Evolutionary conservation across 1,140 invertebrate species (phyloP), one percentile per base, ranked within the genome.

Genomic region (Lordiphosa clarofinis): DNA sequence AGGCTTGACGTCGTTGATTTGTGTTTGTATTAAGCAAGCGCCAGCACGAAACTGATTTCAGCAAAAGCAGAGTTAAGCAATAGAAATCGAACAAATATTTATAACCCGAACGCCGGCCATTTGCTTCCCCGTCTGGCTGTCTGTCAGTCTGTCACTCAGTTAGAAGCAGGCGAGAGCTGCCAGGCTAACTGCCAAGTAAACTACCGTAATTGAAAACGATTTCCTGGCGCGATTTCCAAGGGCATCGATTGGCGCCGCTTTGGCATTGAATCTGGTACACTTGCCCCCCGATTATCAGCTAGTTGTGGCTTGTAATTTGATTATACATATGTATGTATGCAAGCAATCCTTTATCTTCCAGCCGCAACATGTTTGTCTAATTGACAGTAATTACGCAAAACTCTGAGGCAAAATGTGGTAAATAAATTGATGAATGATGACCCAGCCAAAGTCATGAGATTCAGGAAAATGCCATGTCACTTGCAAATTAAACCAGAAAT

Each of bases 21-120:
- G 62, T 76, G 72, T 68, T 67, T 67, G 65, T 75, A 76, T 76
- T 71, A 60, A 42, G 47, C 65, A 67, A 48, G 36, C 59, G 57
- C 50, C 42, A 48, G 28, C 38, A 50, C 59, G 66, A 48, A 82
- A 58, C 58, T 64, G 76, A 81, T 81, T 82, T 72, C 54, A 56
- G 50, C 42, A 21, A 38, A 53, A 50, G 55, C 21, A 24, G 39
- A 39, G 52, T 36, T 43, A 38, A 50, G 57, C 66, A 59, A 75
- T 71, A 75, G 59, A 68, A 73, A 76, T 81, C 73, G 62, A 69
- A 84, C 63, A 82, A 81, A 81, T 82, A 81, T 81, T 81, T 84
- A 81, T 76, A 76, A 64, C 67, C 67, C 64, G 76, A 68, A 68
- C 52, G 47, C 42, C 33, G 47, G 35, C 7, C 28, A 10, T 21